Evolutionary conservation across 1,140 invertebrate genomes (phyloP), one percentile per base, ranked within the genome.

Genomic region (Chymomyza costata): DNA sequence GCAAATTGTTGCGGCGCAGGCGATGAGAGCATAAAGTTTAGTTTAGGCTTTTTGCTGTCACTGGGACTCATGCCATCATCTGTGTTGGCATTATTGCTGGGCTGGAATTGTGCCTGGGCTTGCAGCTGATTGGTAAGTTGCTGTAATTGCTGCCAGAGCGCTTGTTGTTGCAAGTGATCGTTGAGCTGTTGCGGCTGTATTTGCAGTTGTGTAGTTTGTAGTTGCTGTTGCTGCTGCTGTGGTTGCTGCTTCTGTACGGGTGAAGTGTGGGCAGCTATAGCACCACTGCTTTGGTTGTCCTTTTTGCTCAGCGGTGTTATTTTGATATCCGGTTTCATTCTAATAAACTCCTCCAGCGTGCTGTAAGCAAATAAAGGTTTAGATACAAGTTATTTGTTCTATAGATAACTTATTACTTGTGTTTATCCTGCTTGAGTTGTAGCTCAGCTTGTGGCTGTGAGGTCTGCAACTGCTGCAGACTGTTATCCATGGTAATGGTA

Each of bases 401-500:
- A 34, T n/a, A 8, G n/a, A n/a, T 13, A n/a, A 13, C 13, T n/a
- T 6, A 16, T 15, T 31, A 80, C 73, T 55, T 65, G 32, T 68
- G 68, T 19, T 65, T 80, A 0, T 80, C 73, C 14, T 19, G 40
- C 32, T 80, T 81, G 3, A 41, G 2, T 35, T 62, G 46, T 14
- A 5, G 0, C 17, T 40, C 87, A 76, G 39, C 76, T 83, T 39
- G 85, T 8, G 61, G 40, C 11, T 61, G 84, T n/a, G n/a, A n/a
- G n/a, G n/a, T n/a, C n/a, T n/a, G n/a, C n/a, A n/a, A n/a, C 66
- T 89, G 87, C 10, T 19, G 88, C 65, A 37, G 87, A 85, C 60
- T 87, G 37, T 87, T 88, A 51, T 90, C 88, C 38, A 89, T 73
- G 43, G 88, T 84, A 3, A 86, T 71, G 6, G 84, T 85, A 40